Evolutionary conservation across 92 coral and sea anemone genomes (phyloP).

Genomic region (Umimayanthus kanabou): DNA sequence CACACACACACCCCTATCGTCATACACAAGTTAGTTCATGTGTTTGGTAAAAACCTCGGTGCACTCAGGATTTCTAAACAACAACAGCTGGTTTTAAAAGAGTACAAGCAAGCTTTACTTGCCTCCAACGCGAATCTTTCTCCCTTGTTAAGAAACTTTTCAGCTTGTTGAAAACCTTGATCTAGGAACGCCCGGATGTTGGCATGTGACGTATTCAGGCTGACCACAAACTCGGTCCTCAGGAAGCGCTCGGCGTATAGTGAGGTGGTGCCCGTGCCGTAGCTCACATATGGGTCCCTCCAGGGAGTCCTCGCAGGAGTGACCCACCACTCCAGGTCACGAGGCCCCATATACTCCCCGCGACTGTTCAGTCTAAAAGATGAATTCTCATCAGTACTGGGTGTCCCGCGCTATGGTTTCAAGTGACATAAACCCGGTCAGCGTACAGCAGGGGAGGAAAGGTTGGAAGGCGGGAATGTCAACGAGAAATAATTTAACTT

Average conservation of each 20-base stretch:
- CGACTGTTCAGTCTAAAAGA: slow-evolving; percentile 67
- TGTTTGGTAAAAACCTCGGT: no score
- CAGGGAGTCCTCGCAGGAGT: slow-evolving; percentile 72
- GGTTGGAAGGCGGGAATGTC: no score
- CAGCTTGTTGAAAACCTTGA: slow-evolving; percentile 65
- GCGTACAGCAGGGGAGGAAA: no score
- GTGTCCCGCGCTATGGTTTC: no score
- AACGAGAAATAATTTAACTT: no score
- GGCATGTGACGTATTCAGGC: slow-evolving; percentile 72
- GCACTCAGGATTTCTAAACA: no score
- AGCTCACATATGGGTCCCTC: slow-evolving; percentile 73
- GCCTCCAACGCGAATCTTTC: slow-evolving; percentile 83
- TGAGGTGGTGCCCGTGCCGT: slow-evolving; percentile 65
- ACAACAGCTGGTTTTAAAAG: not conserved
- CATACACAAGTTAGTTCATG: no score
- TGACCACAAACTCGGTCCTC: slow-evolving; percentile 76
- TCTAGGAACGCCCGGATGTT: slow-evolving; percentile 59
- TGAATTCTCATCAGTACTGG: not conserved
- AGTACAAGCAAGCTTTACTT: not conserved
- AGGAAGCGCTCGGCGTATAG: slow-evolving; percentile 75
- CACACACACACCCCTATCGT: no score
- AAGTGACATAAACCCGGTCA: no score
- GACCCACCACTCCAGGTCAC: slow-evolving; percentile 95
- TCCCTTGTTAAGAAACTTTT: slow-evolving; percentile 53
- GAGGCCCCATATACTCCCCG: slow-evolving; percentile 77